phyloP scores from a whole-genome alignment of 2,797 vertebrate genomes.

The Phrynocephalus forsythii region DNA sequence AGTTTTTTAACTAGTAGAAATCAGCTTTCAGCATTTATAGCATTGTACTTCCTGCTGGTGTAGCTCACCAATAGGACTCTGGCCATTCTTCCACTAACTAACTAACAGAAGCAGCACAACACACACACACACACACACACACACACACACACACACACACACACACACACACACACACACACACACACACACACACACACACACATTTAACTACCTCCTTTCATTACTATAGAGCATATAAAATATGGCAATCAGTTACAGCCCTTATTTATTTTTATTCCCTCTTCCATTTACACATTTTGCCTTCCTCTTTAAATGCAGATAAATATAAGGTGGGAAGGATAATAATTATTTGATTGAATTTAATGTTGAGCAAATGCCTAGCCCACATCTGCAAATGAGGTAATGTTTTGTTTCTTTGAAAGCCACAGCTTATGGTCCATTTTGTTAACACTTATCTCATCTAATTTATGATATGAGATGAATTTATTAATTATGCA shows the following conservation, averaged over 20 bases:
- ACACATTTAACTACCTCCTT: too few species aligned
- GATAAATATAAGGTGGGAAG: neutral
- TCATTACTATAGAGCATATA: too few species aligned
- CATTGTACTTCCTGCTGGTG: too few species aligned
- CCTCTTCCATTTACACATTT: too few species aligned
- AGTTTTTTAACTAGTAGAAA: too few species aligned
- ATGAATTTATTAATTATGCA: conserved; percentile 42
- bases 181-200: too few species aligned
- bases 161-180: too few species aligned
- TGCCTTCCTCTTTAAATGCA: conserved; percentile 3
- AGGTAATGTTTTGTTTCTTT: conserved; percentile 6
- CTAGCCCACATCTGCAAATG: neutral
- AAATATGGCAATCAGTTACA: neutral
- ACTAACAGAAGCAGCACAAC: neutral
- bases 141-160: too few species aligned
- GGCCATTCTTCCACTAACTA: neutral
- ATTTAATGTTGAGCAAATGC: conserved; percentile 22
- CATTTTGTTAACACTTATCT: conserved; percentile 27
- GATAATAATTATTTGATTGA: neutral
- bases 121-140: too few species aligned
- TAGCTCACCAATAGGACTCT: neutral
- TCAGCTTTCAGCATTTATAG: too few species aligned
- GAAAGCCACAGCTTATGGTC: conserved; percentile 28
- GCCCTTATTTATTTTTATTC: neutral
- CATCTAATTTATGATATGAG: conserved; percentile 40